A percentile compares a stretch with the other conserved stretches of the same genome.
Evolutionary conservation across 2,888 invertebrate genomes (phyloP).

Genomic region (Cerastis leucographa): DNA sequence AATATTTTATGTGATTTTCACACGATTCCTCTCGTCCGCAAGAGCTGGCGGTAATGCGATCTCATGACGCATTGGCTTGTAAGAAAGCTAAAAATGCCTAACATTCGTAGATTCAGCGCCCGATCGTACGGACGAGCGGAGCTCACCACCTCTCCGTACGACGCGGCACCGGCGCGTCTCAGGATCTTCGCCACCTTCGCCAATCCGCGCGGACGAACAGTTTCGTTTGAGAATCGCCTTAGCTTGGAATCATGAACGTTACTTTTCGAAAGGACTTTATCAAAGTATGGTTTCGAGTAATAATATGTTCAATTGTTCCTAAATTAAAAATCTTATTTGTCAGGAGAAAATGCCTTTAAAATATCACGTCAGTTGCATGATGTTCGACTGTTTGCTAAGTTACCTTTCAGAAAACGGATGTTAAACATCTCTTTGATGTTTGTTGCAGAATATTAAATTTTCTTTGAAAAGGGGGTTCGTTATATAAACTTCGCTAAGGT

Average conservation of each 20-base stretch:
- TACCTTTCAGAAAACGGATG: background rate
- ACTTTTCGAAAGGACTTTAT: background rate
- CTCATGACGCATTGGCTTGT: too few species aligned
- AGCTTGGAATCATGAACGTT: background rate
- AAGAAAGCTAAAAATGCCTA: too few species aligned
- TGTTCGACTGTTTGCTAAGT: too few species aligned
- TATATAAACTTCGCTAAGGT: background rate
- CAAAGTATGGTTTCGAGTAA: background rate
- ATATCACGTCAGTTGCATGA: background rate
- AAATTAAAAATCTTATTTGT: background rate
- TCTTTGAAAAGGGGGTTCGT: background rate
- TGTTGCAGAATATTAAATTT: background rate
- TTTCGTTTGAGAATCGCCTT: background rate
- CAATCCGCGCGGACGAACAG: background rate
- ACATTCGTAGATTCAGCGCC: background rate
- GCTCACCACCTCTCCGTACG: background rate
- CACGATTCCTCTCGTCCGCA: background rate
- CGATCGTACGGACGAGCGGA: background rate
- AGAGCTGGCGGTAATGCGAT: background rate
- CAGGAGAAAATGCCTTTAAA: background rate
- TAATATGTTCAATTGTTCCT: background rate
- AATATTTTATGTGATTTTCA: background rate
- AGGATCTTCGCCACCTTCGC: background rate
- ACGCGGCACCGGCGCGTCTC: background rate
- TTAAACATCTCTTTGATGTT: background rate